Evolutionary conservation across 1,140 invertebrate species (phyloP).

Genomic region (Leptestheria dahalacensis): DNA sequence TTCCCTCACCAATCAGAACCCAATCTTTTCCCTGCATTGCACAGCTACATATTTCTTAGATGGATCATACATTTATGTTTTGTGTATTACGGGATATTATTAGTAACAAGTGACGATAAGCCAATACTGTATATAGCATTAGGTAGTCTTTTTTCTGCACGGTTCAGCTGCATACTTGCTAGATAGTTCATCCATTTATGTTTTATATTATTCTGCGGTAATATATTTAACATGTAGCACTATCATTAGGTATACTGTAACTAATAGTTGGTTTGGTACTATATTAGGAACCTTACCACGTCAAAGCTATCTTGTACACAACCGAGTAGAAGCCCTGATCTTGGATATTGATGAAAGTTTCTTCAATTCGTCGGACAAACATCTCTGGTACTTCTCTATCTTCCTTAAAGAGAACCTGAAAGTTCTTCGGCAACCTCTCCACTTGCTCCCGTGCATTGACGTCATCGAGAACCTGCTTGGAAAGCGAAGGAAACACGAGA

Average conservation of each 20-base stretch:
- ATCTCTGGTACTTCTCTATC: background rate
- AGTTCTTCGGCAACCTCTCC: background rate
- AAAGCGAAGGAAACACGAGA: background rate
- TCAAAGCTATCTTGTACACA: background rate
- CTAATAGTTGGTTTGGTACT: background rate
- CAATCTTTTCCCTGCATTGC: too few species aligned
- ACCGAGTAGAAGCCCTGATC: background rate
- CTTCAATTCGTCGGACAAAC: background rate
- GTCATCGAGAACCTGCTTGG: background rate
- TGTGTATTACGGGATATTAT: too few species aligned
- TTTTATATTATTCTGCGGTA: too few species aligned
- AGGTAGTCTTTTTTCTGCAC: too few species aligned
- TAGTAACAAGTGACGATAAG: too few species aligned
- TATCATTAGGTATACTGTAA: too few species aligned
- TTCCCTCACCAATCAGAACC: too few species aligned
- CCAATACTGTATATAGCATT: too few species aligned
- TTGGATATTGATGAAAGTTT: background rate
- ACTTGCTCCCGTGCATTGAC: background rate
- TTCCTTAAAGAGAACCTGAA: background rate
- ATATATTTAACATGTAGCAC: too few species aligned
- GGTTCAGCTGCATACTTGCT: too few species aligned
- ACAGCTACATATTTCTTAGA: too few species aligned
- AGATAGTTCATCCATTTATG: too few species aligned
- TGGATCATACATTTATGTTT: background rate
- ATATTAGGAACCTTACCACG: background rate